Evolutionary conservation across 2,797 vertebrate genomes (phyloP).

Genomic region (Zalophus californianus): DNA sequence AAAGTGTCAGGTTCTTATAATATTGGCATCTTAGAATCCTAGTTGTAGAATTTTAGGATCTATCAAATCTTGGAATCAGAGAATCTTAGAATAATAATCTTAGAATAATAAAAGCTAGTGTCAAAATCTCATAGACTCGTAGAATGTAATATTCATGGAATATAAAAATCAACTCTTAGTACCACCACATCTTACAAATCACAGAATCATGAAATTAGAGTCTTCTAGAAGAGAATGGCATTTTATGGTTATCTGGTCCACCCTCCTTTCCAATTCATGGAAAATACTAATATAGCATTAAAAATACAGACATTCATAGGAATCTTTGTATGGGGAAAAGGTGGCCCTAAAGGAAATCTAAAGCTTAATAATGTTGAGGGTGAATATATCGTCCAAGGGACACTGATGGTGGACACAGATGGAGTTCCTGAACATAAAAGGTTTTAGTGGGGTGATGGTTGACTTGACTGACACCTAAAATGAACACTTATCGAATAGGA

Average conservation of each 20-base stretch:
- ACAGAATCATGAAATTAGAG: constrained; percentile 37
- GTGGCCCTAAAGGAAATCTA: neutral
- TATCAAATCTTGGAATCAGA: constrained; percentile 36
- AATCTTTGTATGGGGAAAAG: neutral
- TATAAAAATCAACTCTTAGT: constrained; percentile 39
- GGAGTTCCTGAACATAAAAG: neutral
- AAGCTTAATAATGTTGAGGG: neutral
- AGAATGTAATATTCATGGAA: neutral
- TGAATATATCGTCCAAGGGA: neutral
- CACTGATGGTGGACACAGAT: neutral
- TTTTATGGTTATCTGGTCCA: neutral
- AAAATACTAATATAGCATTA: neutral
- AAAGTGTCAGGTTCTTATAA: neutral
- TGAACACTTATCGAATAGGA: neutral
- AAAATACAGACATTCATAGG: neutral
- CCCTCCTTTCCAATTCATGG: neutral
- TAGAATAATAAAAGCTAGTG: constrained; percentile 49
- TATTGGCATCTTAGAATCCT: constrained; percentile 6
- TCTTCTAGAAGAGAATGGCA: neutral
- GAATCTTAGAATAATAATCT: constrained; percentile 41
- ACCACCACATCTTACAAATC: constrained; percentile 47
- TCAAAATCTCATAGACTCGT: constrained; percentile 24
- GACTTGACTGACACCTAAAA: neutral
- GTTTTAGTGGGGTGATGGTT: neutral
- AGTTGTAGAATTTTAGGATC: constrained; percentile 51